Percentiles rank a stretch among this genome's conserved stretches.
Conservation (phyloP, 2,113 vertebrate species). For the Actenoides lindsayi region DNA sequence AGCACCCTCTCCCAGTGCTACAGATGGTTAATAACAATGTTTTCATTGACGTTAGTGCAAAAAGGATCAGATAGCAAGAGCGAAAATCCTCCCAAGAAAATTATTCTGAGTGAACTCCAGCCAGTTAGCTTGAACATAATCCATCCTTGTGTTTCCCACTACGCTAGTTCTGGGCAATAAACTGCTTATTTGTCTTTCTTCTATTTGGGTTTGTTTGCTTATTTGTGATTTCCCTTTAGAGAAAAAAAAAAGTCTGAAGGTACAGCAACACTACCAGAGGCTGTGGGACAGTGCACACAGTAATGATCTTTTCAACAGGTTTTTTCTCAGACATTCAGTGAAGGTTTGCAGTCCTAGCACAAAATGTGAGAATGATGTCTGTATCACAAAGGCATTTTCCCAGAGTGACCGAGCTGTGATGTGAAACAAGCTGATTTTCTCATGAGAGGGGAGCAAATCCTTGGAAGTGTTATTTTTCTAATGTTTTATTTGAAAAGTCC, state of each 20-base stretch:
- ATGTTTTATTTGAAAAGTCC: slow-evolving; percentile 73
- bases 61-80: not conserved
- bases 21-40: not conserved
- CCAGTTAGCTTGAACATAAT: not conserved
- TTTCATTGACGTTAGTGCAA: not conserved
- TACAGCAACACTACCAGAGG: not conserved
- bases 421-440: slow-evolving; percentile 60
- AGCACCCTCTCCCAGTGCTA: not conserved
- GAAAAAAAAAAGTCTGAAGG: not conserved
- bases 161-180: not conserved
- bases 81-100: slow-evolving; percentile 11
- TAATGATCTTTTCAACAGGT: not conserved
- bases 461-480: slow-evolving; percentile 61
- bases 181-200: not conserved
- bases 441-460: slow-evolving; percentile 46
- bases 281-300: not conserved
- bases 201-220: not conserved
- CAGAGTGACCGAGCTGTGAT: slow-evolving; percentile 17
- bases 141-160: not conserved
- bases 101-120: not conserved
- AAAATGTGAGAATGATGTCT: slow-evolving; percentile 56
- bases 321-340: not conserved
- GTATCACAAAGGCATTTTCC: slow-evolving; percentile 53
- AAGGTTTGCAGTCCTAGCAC: not conserved
- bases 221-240: slow-evolving; percentile 57